These are phyloP conservation scores for Cantharis rustica DNA, from an alignment of 2,888 invertebrate species.

Conservation along the genomic window DNA sequence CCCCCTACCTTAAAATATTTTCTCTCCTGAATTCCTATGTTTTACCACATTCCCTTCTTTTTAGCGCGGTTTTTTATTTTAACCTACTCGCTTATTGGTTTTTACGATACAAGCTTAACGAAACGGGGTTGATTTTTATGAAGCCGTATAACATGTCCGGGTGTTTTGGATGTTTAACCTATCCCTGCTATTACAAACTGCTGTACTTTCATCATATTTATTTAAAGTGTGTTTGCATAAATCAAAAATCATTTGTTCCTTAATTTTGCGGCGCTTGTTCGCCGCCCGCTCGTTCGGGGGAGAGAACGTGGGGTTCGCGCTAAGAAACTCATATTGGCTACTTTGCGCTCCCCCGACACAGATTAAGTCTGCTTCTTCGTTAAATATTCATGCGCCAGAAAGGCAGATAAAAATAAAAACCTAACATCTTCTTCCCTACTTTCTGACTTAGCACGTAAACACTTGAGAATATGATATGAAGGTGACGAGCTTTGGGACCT, in stretches of 20 bases:
- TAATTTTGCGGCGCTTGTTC: conserved; percentile 46
- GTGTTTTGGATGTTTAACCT: conserved; percentile 23
- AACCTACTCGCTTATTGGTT: conserved; percentile 41
- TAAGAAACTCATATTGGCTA: conserved; percentile 57
- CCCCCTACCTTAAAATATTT: conserved; percentile 29
- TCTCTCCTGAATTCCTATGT: conserved; percentile 35
- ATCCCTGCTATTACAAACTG: conserved; percentile 20
- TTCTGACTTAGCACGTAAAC: conserved; percentile 53
- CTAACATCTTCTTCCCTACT: conserved; percentile 50
- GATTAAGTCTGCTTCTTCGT: conserved; percentile 62
- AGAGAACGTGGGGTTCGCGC: conserved; percentile 34
- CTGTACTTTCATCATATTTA: conserved; percentile 29
- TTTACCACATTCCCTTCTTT: conserved; percentile 35
- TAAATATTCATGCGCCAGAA: conserved; percentile 65
- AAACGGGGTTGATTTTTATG: conserved; percentile 35
- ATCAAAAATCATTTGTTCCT: conserved; percentile 53
- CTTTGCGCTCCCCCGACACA: conserved; percentile 60
- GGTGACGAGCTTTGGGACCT: conserved; percentile 42
- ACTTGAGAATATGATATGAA: conserved; percentile 54
- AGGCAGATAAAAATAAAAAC: conserved; percentile 63
- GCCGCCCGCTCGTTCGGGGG: conserved; percentile 19
- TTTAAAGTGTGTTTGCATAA: conserved; percentile 45
- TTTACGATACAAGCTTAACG: conserved; percentile 34
- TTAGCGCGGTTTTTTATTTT: conserved; percentile 40
- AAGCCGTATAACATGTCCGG: conserved; percentile 35